Base-by-base conservation (phyloP, 2,888 invertebrate species). In the Drosophila histrio region DNA sequence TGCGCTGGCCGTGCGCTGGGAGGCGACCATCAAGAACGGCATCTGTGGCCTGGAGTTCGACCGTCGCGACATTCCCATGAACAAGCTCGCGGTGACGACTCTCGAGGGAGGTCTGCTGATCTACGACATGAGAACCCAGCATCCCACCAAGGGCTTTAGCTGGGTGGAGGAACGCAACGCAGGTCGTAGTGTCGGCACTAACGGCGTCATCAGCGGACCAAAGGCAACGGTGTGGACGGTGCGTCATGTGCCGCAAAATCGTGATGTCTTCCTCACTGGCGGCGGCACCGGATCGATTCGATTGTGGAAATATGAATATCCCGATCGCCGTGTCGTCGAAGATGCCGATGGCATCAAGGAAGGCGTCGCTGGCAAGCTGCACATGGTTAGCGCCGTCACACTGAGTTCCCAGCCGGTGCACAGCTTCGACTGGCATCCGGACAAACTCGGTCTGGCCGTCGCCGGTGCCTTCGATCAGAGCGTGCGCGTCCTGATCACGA, bases 291-390 rank as follows among this genome's bases (percentile, higher is more conserved):
- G 99, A 6, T 95, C 97, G n/a, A 91, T 98, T 15, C 94, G 96
- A 70, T 93, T 99, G n/a, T 99, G 98, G 98, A 97, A 98, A 93
- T 98, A 99, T 96, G 93, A 94, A 66, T 98, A 98, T 90, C 98
- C 98, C 0, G 94, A 94, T 7, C 95, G 95, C 74, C 93, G 98
- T 34, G 94, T 93, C 39, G 94, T 94, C 34, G 94, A 94, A 0
- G 96, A 96, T 83, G 91, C 93, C 0, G 95, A 97, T 78, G 97
- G 96, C 0, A 92, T 93, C 1, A 93, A 94, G 0, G 91, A 94
- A 58, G 98, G 98, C 2, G 95, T 97, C 0, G 91, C 95, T 1
- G 98, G 98, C 0, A 94, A 93, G 28, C 89, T 98, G 22, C 92
- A 93, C 24, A 93, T 96, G 54, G 91, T 98, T 6, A 97, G 98